Evolutionary conservation across 2,113 vertebrate genomes (phyloP).

Genomic region (Strigops habroptila): DNA sequence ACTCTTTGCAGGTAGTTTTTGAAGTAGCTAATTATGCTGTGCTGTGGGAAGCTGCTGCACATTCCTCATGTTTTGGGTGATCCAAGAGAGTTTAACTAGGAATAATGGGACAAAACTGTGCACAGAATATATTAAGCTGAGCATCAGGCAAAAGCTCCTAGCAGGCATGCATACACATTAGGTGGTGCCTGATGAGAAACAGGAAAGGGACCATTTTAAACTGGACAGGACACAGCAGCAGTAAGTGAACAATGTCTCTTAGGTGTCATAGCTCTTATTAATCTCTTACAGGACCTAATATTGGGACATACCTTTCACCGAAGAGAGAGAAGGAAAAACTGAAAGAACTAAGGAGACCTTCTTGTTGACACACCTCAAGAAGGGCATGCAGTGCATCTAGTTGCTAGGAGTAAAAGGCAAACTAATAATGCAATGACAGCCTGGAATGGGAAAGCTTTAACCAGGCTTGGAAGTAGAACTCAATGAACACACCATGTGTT

Average conservation of each 20-base stretch:
- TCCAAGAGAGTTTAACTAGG: slow-evolving; percentile 30
- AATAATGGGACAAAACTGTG: slow-evolving; percentile 41
- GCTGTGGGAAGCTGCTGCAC: slow-evolving; percentile 28
- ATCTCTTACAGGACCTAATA: not conserved
- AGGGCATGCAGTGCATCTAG: not conserved
- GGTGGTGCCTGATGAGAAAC: not conserved
- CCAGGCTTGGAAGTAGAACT: not conserved
- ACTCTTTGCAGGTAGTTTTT: slow-evolving; percentile 43
- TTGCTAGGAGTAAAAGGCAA: not conserved
- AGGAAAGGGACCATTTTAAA: not conserved
- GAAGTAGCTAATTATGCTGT: slow-evolving; percentile 53
- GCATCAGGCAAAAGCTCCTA: not conserved
- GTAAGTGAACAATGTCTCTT: not conserved
- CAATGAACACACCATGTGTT: not conserved
- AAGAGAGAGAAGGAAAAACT: not conserved
- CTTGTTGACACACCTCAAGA: not conserved
- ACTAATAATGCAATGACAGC: not conserved
- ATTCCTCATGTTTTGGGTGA: slow-evolving; percentile 40
- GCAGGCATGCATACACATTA: not conserved
- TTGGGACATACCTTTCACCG: not conserved
- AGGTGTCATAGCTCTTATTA: not conserved
- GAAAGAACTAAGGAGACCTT: not conserved
- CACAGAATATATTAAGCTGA: slow-evolving; percentile 6
- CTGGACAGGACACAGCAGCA: not conserved
- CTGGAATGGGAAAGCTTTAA: not conserved